Evolutionary conservation across 2,113 vertebrate genomes (phyloP).

Genomic region (Lophura nycthemera): DNA sequence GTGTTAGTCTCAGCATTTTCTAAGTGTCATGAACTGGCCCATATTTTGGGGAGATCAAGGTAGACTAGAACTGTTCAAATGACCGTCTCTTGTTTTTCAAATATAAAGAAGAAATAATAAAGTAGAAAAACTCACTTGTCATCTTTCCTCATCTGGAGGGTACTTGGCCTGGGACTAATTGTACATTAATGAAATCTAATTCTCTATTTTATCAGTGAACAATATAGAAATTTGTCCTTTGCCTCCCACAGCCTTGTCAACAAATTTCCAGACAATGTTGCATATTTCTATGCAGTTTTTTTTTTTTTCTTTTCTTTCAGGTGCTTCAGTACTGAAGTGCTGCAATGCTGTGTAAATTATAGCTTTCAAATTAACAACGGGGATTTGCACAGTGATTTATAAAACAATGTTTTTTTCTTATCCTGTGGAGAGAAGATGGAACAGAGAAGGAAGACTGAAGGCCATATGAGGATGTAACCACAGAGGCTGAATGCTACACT

Average conservation of each 20-base stretch:
- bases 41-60: background rate
- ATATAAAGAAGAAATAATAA: background rate
- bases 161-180: background rate
- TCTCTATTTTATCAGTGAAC: background rate
- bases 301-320: background rate
- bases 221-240: background rate
- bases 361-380: slow-evolving; percentile 8
- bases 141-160: background rate
- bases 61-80: background rate
- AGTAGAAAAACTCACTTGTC: background rate
- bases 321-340: background rate
- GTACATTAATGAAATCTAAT: background rate
- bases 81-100: background rate
- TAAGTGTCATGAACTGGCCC: background rate
- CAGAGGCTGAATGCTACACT: background rate
- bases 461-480: background rate
- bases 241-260: background rate
- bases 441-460: background rate
- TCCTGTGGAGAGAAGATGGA: background rate
- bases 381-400: background rate
- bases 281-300: background rate
- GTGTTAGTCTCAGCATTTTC: background rate
- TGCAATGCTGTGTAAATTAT: background rate
- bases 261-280: background rate
- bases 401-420: background rate